Percentiles rank a stretch among this genome's conserved stretches.
These are phyloP conservation scores for Chlorops oryzae DNA, from an alignment of 1,140 invertebrate genomes.

Conservation along the genomic window DNA sequence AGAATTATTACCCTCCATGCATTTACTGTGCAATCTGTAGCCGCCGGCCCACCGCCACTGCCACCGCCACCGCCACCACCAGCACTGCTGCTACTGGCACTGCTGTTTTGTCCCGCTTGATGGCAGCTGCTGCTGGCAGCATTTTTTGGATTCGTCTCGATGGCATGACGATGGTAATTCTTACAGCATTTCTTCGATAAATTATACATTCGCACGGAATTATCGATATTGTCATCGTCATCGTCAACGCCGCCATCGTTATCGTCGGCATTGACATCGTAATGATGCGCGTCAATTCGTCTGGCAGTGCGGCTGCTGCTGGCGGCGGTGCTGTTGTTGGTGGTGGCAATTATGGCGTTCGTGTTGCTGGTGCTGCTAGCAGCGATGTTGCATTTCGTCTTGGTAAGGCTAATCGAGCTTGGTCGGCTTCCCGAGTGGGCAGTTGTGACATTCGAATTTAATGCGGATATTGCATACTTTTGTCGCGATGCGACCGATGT, in stretches of 20 bases:
- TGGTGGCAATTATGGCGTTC: conserved; percentile 29
- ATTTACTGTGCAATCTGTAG: conserved; percentile 15
- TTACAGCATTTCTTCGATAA: conserved; percentile 44
- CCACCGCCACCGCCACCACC: neutral
- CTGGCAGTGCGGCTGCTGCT: conserved; percentile 2
- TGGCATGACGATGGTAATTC: conserved; percentile 38
- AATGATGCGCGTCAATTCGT: neutral
- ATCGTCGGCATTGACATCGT: neutral
- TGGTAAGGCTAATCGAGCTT: too few species aligned
- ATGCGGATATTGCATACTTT: conserved; percentile 4
- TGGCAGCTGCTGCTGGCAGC: conserved; percentile 3
- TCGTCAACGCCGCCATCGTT: conserved; percentile 29
- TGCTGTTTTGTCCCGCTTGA: neutral
- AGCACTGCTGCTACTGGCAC: neutral
- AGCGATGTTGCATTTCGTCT: too few species aligned
- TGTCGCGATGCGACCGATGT: conserved; percentile 9
- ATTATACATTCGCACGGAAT: conserved; percentile 42
- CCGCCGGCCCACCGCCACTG: neutral
- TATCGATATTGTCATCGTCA: conserved; percentile 41
- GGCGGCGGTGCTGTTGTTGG: conserved; percentile 19
- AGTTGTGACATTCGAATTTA: conserved; percentile 14
- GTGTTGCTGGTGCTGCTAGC: conserved; percentile 12
- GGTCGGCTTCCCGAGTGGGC: neutral
- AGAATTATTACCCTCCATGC: conserved; percentile 22
- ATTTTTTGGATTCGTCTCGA: conserved; percentile 17